Evolutionary conservation across 2,888 invertebrate species (phyloP), one percentile per base, ranked within the genome.

Genomic region (Dioctria rufipes): DNA sequence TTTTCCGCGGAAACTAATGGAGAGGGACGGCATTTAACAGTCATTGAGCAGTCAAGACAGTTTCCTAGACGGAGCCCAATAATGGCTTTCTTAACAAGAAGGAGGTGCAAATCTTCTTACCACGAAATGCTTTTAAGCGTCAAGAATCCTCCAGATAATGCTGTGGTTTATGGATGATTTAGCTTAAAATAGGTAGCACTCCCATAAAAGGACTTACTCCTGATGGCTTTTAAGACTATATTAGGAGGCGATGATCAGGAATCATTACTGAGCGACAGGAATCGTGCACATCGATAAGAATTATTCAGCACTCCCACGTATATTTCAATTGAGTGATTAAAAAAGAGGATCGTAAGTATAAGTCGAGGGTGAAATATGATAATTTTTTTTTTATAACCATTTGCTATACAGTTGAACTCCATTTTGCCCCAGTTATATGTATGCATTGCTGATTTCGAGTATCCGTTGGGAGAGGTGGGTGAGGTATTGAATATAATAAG

Each of bases 81-180:
- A 43, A 3, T 25, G n/a, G 43, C 39, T 40, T 9, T 5, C 46
- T 37, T 3, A 4, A 6, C 63, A 40, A 13, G 49, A 77, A 66
- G 63, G 77, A 63, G 77, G 46, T 77, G 77, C 63, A 77, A 77
- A 77, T 63, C 77, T 77, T 63, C 63, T 77, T 77, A 77, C 77
- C 77, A 63, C 77, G 49, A 77, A 77, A 77, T 77, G 77, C 77
- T 77, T 77, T 77, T 77, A 77, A 77, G 63, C 77, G 49, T 58
- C 61, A 46, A 77, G 77, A 46, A 49, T 77, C 61, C 77, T 77
- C 49, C 37, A 63, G 77, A 77, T 77, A 77, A 77, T 77, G 51
- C 77, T 63, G 63, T 49, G 63, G 63, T 77, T 77, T 77, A 77
- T 77, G 77, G 63, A 77, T 77, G 63, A 77, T 77, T 49, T 77